Evolutionary conservation across 2,888 invertebrate species (phyloP).

Genomic region (Ectobius pallidus): DNA sequence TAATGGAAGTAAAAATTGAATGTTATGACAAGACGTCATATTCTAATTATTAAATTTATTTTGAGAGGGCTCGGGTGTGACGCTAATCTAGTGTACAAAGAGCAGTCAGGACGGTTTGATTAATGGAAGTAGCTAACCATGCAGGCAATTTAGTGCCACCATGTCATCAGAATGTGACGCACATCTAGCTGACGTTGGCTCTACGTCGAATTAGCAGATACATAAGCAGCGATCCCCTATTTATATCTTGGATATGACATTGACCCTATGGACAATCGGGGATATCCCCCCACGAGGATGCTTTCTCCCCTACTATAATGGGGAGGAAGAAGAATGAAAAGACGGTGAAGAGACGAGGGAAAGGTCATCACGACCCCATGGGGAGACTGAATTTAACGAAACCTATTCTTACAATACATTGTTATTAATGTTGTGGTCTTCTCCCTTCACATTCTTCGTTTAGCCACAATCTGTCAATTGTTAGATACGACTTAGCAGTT

Average conservation of each 20-base stretch:
- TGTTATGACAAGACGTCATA: too few relatives aligned
- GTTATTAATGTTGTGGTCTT: constrained; percentile 6
- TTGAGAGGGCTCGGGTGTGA: too few relatives aligned
- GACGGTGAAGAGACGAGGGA: neutral
- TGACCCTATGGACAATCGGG: constrained; percentile 17
- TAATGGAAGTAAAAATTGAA: too few relatives aligned
- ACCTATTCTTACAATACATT: constrained; percentile 16
- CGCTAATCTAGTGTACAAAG: too few relatives aligned
- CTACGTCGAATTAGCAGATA: constrained; percentile 16
- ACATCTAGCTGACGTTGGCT: neutral
- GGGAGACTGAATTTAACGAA: constrained; percentile 10
- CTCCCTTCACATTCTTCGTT: neutral
- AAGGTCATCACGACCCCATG: constrained; percentile 10
- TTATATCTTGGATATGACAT: constrained; percentile 12
- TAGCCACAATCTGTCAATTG: neutral
- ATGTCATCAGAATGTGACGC: too few relatives aligned
- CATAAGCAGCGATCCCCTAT: constrained; percentile 17
- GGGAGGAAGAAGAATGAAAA: constrained; percentile 5
- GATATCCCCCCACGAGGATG: constrained; percentile 18
- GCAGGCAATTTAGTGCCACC: too few relatives aligned
- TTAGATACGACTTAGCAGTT: too few relatives aligned
- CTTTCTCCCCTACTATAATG: constrained; percentile 12
- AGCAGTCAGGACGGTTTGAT: too few relatives aligned
- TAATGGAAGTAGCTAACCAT: too few relatives aligned
- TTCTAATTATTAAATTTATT: too few relatives aligned